Conservation (phyloP, 2,113 vertebrate genomes). For the Cyprinodon variegatus region DNA sequence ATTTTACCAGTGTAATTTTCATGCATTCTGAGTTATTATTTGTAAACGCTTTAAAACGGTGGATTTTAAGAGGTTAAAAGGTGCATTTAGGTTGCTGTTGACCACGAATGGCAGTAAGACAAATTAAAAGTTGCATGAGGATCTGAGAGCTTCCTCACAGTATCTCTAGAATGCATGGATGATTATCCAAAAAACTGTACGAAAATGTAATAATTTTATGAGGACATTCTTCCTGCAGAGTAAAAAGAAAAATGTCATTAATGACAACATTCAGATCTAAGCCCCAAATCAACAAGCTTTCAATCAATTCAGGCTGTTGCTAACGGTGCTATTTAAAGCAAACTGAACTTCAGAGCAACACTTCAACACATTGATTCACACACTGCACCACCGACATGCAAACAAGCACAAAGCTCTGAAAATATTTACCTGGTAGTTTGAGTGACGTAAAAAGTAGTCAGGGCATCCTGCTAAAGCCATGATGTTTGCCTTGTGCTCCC, state of each 20-base stretch:
- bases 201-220: neutral
- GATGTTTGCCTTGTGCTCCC: conserved; percentile 53
- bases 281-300: neutral
- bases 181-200: neutral
- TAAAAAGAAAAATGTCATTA: no score
- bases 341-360: neutral
- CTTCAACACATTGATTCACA: neutral
- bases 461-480: conserved; percentile 92
- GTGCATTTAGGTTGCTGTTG: neutral
- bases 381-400: neutral
- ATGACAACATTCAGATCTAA: neutral
- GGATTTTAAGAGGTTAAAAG: neutral
- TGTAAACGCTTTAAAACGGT: neutral
- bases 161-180: neutral
- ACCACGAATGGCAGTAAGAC: neutral
- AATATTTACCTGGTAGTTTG: conserved; percentile 81
- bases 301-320: neutral
- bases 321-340: neutral
- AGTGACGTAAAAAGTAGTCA: conserved; percentile 88
- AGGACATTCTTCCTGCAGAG: neutral
- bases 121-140: neutral
- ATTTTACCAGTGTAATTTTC: no score
- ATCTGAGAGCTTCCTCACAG: neutral
- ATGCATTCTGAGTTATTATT: no score
- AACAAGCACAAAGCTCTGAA: neutral